Percentiles rank a stretch among this genome's conserved stretches.
These are phyloP conservation scores for Sylvilagus floridanus DNA, from an alignment of 2,797 vertebrate genomes.

Conservation along the genomic window DNA sequence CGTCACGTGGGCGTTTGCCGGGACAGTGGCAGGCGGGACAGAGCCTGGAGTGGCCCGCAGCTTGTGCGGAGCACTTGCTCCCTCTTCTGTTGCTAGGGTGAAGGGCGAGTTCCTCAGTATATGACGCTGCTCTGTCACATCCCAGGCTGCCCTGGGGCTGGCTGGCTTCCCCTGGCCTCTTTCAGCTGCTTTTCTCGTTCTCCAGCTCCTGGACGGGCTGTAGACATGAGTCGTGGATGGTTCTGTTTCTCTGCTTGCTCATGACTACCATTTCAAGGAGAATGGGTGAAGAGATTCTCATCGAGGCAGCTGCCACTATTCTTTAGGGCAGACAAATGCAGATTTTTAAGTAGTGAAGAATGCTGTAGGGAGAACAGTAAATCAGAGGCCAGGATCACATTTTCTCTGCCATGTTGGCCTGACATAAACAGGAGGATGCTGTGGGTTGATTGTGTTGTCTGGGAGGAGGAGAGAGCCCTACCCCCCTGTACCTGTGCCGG, in stretches of 20 bases:
- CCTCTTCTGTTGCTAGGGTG: not conserved
- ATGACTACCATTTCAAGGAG: not conserved
- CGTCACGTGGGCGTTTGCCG: not conserved
- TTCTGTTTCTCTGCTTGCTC: not conserved
- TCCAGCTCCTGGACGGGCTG: not conserved
- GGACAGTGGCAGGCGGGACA: rapidly evolving
- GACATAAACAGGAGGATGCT: not conserved
- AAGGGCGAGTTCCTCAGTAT: not conserved
- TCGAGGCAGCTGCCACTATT: not conserved
- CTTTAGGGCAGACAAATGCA: not conserved
- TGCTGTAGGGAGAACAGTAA: not conserved
- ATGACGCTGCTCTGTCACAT: rapidly evolving
- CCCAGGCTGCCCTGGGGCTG: no score
- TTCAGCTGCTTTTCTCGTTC: not conserved
- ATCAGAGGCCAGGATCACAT: not conserved
- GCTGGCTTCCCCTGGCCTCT: not conserved
- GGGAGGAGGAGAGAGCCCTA: not conserved
- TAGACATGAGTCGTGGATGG: not conserved
- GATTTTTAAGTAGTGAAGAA: not conserved
- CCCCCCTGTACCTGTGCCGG: not conserved
- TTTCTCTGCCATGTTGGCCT: no score
- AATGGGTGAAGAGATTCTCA: not conserved
- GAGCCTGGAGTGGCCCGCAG: rapidly evolving
- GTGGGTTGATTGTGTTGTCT: not conserved
- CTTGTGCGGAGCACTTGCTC: not conserved